Base-by-base conservation (phyloP, 2,797 vertebrate genomes). In the Pseudomugil gertrudae region DNA sequence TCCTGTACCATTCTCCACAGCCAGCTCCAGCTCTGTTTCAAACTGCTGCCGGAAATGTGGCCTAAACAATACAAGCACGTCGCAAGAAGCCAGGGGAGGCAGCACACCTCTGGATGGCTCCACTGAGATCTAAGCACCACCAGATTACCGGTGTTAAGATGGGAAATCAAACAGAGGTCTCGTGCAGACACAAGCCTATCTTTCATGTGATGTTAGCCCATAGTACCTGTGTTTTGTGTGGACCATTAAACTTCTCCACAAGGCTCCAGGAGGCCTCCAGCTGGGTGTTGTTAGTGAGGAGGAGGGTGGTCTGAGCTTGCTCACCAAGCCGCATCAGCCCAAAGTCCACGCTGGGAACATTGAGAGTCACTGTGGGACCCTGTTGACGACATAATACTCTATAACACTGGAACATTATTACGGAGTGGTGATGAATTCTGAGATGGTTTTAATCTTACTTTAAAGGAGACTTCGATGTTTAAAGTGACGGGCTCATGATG, bases 261-360 rank as follows among this genome's bases (percentile, higher is more conserved):
- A 99, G 80, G 5, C 17, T 87, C 98, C 98, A 99, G 10, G 0
- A 50, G 30, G 96, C 96, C 8, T 94, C 91, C 27, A 98, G 79
- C 51, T 91, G 94, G 78, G 92, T 95, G 30, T 81, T 48, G 68
- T 98, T 99, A 63, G 61, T 90, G 69, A 99, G 94, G 45, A 90
- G 56, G 24, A 98, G 68, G 3, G 73, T 78, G 50, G 72, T 84
- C 2, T 83, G 63, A 14, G 77, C 71, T 9, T 85, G 93, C 32
- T 95, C 89, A 10, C 93, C 94, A 4, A 93, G 79, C 55, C 90
- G 93, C 48, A 96, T 63, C 57, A 98, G 93, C 24, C 96, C 96
- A 35, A 99, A 92, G 66, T 90, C 79, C 70, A 99, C 87, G 21
- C 93, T 92, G 40, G 96, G 94, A 50, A 88, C 72, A 19, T 69